Base-by-base conservation (phyloP, 2,888 invertebrate species). In the Euspilapteryx auroguttella region DNA sequence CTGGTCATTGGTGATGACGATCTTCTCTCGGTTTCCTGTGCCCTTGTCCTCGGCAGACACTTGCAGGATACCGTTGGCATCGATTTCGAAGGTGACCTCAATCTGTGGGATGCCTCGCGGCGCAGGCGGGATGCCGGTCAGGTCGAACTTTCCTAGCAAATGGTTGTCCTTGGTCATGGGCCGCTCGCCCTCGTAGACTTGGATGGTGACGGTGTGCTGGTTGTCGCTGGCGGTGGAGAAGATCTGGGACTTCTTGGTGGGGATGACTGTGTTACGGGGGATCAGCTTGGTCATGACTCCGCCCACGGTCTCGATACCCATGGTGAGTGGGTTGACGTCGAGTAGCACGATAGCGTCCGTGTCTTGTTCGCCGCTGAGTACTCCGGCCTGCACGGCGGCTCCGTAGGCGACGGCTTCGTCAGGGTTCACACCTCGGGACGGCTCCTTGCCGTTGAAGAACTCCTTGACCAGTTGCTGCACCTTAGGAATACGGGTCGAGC, bases 111-210 rank as follows among this genome's bases (percentile, higher is more conserved):
- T 92, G 36, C 94, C 94, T 49, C 94, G 79, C 0, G 93, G 94
- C 28, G 94, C 94, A 24, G 96, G 95, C 34, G 97, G 96, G 47
- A 97, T 96, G 35, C 95, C 96, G 33, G 94, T 96, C 35, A 98
- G 75, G 55, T 99, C 98, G 71, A 99, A 99, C 71, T 97, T 98
- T 37, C 99, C 99, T 34, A 99, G 81, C 39, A 95, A 79, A 71
- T 99, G 98, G 76, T 99, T 99, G 75, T 99, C 98, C 75, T 98
- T 98, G 40, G 98, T 98, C 98, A 99, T 97, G 14, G 98, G 96
- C 49, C 99, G 87, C 73, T 99, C 99, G 45, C 99, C 98, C 76
- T 99, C 98, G 62, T 93, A 98, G 1, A 96, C 95, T 69, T 95
- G 94, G 58, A 99, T 99, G 40, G 97, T 98, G 29, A 99, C 98